Base-by-base conservation (phyloP, 1,140 invertebrate genomes). In the Steinernema khuongi region DNA sequence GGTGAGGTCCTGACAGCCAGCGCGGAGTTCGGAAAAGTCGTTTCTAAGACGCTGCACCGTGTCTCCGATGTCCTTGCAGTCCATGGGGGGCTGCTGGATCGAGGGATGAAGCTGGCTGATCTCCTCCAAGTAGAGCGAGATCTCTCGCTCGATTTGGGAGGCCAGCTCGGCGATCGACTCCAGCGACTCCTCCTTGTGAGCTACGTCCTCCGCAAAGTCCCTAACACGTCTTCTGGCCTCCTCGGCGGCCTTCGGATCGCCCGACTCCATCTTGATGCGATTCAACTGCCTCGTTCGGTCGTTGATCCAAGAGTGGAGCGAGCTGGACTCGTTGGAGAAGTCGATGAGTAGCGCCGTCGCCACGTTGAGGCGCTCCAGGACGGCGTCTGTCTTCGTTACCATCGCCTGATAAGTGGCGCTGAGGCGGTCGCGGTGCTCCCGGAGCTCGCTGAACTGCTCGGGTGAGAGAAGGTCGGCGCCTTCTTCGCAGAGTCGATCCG, bases 251-350 rank as follows among this genome's bases (percentile, higher is more conserved):
- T 17, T 31, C 2, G 75, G 41, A 31, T 77, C 69, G n/a, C 67
- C 72, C 0, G 68, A 70, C 31, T 66, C 73, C 44, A 67, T 67
- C 14, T 43, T 32, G 29, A 77, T 76, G 22, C 26, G 18, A 36
- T 29, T 44, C 32, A 26, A 67, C 14, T 41, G 28, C 22, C 76
- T 36, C 31, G 73, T 76, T 31, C 74, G 31, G 66, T 77, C 76
- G 1, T 74, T 77, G 60, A 77, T 77, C 76, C 76, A 77, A 22
- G 76, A 77, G 36, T 77, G 76, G 68, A 71, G 76, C 29, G 74
- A 76, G 1, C 67, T 71, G 1, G 74, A 44, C 0, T 32, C 26
- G 1, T 74, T 71, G 1, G 76, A 77, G 74, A 77, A 77, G 26
- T 77, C 76, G 31, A 77, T 72, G 2, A 77, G 66, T 1, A 77